A percentile compares a stretch with the other conserved stretches of the same genome.
These are phyloP conservation scores for Scaptomyza pallida DNA, from an alignment of 1,140 invertebrate species.

Conservation along the genomic window DNA sequence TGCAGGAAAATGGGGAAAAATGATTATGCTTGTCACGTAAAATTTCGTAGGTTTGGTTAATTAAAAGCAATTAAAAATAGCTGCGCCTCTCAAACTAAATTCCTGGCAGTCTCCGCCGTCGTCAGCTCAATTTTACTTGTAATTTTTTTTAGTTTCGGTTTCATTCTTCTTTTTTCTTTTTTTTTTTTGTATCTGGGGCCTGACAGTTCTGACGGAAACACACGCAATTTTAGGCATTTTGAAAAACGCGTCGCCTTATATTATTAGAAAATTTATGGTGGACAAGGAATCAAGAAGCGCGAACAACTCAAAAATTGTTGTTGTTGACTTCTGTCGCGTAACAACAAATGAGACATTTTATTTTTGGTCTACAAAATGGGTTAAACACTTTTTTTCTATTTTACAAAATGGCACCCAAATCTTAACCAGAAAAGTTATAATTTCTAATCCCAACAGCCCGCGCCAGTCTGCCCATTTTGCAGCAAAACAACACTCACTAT, in stretches of 20 bases:
- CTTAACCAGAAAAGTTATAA: not conserved
- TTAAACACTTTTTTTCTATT: constrained; percentile 40
- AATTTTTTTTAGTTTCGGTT: constrained; percentile 19
- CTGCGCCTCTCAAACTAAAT: constrained; percentile 49
- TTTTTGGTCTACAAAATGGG: constrained; percentile 40
- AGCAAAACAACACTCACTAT: too few relatives aligned
- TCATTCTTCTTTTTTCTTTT: not conserved
- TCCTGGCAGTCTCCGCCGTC: constrained; percentile 42
- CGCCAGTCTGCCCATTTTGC: too few relatives aligned
- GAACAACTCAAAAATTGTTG: constrained; percentile 19
- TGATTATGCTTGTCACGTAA: constrained; percentile 76
- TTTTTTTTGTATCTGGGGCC: constrained; percentile 23
- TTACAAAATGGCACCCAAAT: constrained; percentile 12
- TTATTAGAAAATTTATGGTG: constrained; percentile 68
- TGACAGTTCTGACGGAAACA: constrained; percentile 72
- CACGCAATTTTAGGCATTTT: constrained; percentile 57
- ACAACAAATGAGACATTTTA: constrained; percentile 44
- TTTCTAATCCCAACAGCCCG: too few relatives aligned
- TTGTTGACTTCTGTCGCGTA: constrained; percentile 6
- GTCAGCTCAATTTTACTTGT: constrained; percentile 8
- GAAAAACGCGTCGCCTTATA: constrained; percentile 63
- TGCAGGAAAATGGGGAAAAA: constrained; percentile 18
- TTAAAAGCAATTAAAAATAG: constrained; percentile 82
- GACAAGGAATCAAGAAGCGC: constrained; percentile 15
- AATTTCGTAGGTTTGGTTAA: constrained; percentile 70